Percentiles rank a stretch among this genome's conserved stretches.
phyloP scores from a whole-genome alignment of 2,113 vertebrate genomes.

The Collichthys lucidus region DNA sequence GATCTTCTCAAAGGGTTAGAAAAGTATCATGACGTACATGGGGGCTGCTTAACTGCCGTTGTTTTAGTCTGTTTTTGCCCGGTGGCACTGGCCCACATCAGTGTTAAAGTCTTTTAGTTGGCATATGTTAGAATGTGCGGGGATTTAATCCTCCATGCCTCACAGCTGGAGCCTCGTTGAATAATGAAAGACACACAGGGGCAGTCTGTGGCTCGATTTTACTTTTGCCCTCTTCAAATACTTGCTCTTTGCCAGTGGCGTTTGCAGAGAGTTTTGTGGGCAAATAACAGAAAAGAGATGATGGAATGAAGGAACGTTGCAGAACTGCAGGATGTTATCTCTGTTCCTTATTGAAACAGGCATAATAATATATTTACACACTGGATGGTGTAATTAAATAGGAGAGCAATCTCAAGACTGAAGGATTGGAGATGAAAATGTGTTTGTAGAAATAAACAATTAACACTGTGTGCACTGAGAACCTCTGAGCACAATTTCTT shows the following conservation, averaged over 20 bases:
- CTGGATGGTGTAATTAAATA: slow-evolving; percentile 33
- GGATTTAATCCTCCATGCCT: slow-evolving; percentile 83
- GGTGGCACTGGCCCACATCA: slow-evolving; percentile 72
- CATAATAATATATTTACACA: slow-evolving; percentile 32
- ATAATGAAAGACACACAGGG: slow-evolving; percentile 82
- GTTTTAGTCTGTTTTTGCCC: slow-evolving; percentile 72
- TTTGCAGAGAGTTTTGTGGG: slow-evolving; percentile 61
- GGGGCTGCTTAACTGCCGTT: slow-evolving; percentile 65
- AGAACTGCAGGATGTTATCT: slow-evolving; percentile 41
- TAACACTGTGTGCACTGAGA: slow-evolving; percentile 5
- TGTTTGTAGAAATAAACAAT: slow-evolving; percentile 20
- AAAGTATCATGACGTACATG: slow-evolving; percentile 54
- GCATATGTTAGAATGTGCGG: slow-evolving; percentile 76
- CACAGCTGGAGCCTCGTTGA: slow-evolving; percentile 79
- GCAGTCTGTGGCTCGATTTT: slow-evolving; percentile 75
- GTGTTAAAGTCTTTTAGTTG: slow-evolving; percentile 73
- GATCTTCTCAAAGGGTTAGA: slow-evolving; percentile 68
- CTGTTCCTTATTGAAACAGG: slow-evolving; percentile 45
- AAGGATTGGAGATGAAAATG: slow-evolving; percentile 10
- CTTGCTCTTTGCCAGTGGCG: slow-evolving; percentile 65
- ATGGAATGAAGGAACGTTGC: slow-evolving; percentile 23
- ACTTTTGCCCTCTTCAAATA: slow-evolving; percentile 77
- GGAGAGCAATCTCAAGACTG: slow-evolving; percentile 26
- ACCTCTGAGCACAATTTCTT: neutral
- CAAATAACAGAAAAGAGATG: slow-evolving; percentile 60